Conservation (phyloP, 2,888 invertebrate species). For the Priocnemis perturbator region DNA sequence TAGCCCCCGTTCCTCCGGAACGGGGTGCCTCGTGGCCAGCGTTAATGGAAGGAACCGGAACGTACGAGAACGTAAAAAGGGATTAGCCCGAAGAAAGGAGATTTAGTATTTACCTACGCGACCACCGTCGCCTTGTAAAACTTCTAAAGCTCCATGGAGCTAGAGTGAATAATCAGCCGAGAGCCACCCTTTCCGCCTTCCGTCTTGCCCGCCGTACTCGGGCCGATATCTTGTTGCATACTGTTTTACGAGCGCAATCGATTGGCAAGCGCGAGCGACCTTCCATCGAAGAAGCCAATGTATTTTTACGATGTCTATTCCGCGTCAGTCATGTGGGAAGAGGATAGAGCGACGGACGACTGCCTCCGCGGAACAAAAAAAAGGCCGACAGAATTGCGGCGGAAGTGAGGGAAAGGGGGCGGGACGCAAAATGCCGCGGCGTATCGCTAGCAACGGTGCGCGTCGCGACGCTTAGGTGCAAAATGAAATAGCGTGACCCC, state of each 20-base stretch:
- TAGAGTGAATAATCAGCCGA: slow-evolving; percentile 32
- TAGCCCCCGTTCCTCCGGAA: too few relatives aligned
- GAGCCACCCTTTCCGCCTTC: not conserved
- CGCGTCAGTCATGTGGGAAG: not conserved
- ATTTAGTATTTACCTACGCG: slow-evolving; percentile 44
- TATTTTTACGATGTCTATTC: slow-evolving; percentile 29
- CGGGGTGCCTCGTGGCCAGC: too few relatives aligned
- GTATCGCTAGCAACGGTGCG: too few relatives aligned
- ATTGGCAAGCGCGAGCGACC: slow-evolving; percentile 41
- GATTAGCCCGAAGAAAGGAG: slow-evolving; percentile 27
- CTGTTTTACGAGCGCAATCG: slow-evolving; percentile 59
- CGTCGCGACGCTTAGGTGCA: too few relatives aligned
- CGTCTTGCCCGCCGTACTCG: not conserved
- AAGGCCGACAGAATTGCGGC: not conserved
- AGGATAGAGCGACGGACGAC: not conserved
- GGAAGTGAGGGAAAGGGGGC: too few relatives aligned
- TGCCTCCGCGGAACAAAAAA: too few relatives aligned
- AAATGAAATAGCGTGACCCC: too few relatives aligned
- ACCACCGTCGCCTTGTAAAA: slow-evolving; percentile 27
- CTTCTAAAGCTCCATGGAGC: slow-evolving; percentile 40
- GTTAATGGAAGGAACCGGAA: slow-evolving; percentile 19
- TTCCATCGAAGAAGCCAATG: slow-evolving; percentile 27
- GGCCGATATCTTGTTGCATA: slow-evolving; percentile 37
- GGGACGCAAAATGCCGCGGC: too few relatives aligned
- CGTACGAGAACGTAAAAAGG: slow-evolving; percentile 31